Percentiles rank a stretch among this genome's conserved stretches.
Conservation (phyloP, 2,113 vertebrate species). For the Pelmatolapia mariae region DNA sequence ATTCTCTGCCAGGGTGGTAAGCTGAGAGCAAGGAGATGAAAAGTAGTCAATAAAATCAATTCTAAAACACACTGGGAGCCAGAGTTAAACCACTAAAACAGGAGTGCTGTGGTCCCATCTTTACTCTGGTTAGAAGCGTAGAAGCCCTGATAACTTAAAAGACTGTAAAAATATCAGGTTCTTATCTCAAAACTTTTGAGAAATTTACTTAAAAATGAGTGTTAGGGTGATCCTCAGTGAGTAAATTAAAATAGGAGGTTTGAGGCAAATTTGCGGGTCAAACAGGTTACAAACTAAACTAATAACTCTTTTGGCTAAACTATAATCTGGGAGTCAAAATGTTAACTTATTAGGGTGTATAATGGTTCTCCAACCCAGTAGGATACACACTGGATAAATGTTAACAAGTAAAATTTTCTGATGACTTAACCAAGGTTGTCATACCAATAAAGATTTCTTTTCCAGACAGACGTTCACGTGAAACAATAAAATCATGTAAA, state of each 20-base stretch:
- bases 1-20: background rate
- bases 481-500: background rate
- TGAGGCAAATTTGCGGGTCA: background rate
- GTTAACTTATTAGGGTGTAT: background rate
- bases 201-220: background rate
- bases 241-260: background rate
- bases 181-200: rapidly evolving
- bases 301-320: background rate
- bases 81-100: background rate
- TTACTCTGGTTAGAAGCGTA: background rate
- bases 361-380: background rate
- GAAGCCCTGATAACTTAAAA: rapidly evolving
- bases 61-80: background rate
- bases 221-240: background rate
- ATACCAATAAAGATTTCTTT: background rate
- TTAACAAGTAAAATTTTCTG: background rate
- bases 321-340: background rate
- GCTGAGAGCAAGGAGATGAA: background rate
- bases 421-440: background rate
- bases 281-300: background rate
- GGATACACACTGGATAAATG: background rate
- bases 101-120: background rate
- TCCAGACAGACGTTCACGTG: background rate
- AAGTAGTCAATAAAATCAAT: background rate
- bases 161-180: rapidly evolving